Evolutionary conservation across 2,888 invertebrate species (phyloP).

Genomic region (Leucania comma): DNA sequence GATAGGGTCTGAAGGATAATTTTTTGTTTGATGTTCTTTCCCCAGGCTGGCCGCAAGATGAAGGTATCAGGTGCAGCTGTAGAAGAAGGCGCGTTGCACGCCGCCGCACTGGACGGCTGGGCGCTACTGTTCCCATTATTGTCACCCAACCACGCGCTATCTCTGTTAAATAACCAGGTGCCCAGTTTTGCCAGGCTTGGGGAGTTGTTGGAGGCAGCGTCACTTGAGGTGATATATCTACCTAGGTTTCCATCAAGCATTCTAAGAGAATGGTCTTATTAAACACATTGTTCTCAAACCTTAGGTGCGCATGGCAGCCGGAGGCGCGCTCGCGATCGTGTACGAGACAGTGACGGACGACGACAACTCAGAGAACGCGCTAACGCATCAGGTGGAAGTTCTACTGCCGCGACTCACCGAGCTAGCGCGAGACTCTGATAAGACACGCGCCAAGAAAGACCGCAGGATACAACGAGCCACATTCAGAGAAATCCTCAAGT

Average conservation of each 20-base stretch:
- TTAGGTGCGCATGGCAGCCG: conserved; percentile 92
- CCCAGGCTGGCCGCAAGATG: conserved; percentile 90
- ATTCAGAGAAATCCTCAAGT: conserved; percentile 97
- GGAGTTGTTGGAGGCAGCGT: conserved; percentile 91
- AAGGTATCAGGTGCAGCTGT: conserved; percentile 92
- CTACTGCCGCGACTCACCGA: conserved; percentile 93
- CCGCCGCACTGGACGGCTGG: conserved; percentile 97
- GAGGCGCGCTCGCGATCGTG: conserved; percentile 84
- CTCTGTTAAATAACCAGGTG: conserved; percentile 83
- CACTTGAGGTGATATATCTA: conserved; percentile 70
- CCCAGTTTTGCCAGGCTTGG: conserved; percentile 78
- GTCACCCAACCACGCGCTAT: conserved; percentile 92
- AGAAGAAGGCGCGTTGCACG: conserved; percentile 93
- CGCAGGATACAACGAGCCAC: conserved; percentile 98
- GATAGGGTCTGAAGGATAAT: background rate
- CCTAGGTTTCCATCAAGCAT: background rate
- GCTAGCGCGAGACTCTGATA: conserved; percentile 94
- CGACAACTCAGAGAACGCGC: background rate
- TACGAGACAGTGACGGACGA: conserved; percentile 90
- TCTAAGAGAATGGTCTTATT: background rate
- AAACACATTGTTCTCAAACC: background rate
- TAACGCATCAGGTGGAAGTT: background rate
- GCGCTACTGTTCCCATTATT: conserved; percentile 96
- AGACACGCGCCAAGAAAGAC: conserved; percentile 97
- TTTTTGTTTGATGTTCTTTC: background rate